Evolutionary conservation across 1,140 invertebrate genomes (phyloP).

Genomic region (Ceratoteleas bidentatus): DNA sequence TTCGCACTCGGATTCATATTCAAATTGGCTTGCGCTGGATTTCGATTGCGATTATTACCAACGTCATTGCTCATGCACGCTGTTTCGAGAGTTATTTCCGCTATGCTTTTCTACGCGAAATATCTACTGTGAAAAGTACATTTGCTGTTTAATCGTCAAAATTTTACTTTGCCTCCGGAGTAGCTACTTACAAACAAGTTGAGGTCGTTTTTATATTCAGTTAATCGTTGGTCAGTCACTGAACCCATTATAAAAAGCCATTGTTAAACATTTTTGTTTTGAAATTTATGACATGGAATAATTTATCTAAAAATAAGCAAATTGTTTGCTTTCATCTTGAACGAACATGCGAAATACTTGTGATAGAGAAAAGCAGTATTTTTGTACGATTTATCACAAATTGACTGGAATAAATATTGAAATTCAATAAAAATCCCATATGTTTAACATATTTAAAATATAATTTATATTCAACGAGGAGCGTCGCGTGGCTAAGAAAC

Average conservation of each 20-base stretch:
- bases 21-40: conserved; percentile 79
- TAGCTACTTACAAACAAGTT: neutral
- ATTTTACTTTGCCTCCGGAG: neutral
- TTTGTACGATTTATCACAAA: neutral
- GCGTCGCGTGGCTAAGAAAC: conserved; percentile 78
- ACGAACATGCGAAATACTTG: too few species aligned
- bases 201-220: too few species aligned
- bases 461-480: conserved; percentile 49
- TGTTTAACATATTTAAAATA: conserved; percentile 52
- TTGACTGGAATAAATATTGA: conserved; percentile 15
- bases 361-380: neutral
- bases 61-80: conserved; percentile 77
- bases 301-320: too few species aligned
- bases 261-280: too few species aligned
- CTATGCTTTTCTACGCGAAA: conserved; percentile 53
- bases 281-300: neutral
- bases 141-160: conserved; percentile 25
- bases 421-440: conserved; percentile 35
- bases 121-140: conserved; percentile 41
- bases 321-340: neutral
- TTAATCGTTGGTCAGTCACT: too few species aligned
- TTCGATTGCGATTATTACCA: conserved; percentile 79
- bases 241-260: too few species aligned
- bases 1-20: conserved; percentile 82
- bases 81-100: conserved; percentile 72